Conservation (phyloP, 1,140 invertebrate genomes). For the Archegozetes longisetosus region DNA sequence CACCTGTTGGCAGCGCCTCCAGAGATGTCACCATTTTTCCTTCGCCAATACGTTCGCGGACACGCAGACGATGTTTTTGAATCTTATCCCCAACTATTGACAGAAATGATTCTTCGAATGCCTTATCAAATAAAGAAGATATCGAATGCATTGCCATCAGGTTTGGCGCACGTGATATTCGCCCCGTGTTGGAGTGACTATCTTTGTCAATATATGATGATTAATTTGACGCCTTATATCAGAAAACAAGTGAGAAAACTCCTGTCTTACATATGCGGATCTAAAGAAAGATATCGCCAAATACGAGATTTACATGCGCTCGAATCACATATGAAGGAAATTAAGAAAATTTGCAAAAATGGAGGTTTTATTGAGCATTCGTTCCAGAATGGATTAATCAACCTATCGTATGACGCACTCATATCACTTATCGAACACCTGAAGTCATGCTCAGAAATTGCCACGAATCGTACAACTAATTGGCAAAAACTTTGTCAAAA, state of each 20-base stretch:
- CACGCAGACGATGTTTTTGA: slow-evolving; percentile 84
- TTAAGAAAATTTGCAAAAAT: slow-evolving; percentile 38
- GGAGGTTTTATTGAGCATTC: slow-evolving; percentile 36
- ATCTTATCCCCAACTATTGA: slow-evolving; percentile 76
- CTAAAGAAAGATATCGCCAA: slow-evolving; percentile 64
- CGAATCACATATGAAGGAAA: slow-evolving; percentile 30
- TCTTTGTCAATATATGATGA: slow-evolving; percentile 84
- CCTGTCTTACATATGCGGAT: slow-evolving; percentile 79
- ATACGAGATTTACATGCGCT: slow-evolving; percentile 74
- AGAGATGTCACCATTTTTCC: slow-evolving; percentile 89
- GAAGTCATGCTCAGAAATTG: slow-evolving; percentile 83
- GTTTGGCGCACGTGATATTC: slow-evolving; percentile 23
- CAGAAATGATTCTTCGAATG: slow-evolving; percentile 80
- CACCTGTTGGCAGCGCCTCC: neutral
- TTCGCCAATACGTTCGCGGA: slow-evolving; percentile 76
- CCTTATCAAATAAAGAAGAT: slow-evolving; percentile 74
- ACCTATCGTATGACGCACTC: slow-evolving; percentile 67
- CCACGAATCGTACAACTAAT: slow-evolving; percentile 71
- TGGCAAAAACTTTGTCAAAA: slow-evolving; percentile 85
- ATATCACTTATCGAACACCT: slow-evolving; percentile 87
- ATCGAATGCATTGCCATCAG: slow-evolving; percentile 22
- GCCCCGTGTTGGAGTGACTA: slow-evolving; percentile 51
- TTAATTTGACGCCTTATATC: slow-evolving; percentile 43
- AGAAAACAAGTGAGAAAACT: slow-evolving; percentile 64
- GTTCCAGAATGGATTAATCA: slow-evolving; percentile 21